Base-by-base conservation (phyloP, 2,113 vertebrate genomes). In the Zosterops japonicus region DNA sequence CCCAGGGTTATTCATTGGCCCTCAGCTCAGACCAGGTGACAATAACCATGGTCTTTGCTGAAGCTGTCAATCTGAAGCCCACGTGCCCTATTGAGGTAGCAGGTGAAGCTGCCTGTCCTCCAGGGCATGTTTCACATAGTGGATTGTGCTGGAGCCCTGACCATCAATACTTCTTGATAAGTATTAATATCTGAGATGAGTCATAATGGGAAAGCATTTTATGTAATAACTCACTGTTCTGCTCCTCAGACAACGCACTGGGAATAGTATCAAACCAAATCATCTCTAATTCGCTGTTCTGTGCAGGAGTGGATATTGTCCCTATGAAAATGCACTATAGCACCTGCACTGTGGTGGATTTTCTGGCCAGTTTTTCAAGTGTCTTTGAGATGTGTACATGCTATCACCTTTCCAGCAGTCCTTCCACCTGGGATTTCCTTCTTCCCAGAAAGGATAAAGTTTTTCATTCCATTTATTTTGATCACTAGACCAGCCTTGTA, bases 391-490 rank as follows among this genome's bases (percentile, higher is more conserved):
- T 57, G 11, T 31, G 2, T 59, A 29, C 9, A 2, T 76, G 59
- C 3, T 1, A 46, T 91, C 89, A 98, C 98, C 98, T 97, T 95
- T 98, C 98, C 98, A 98, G 90, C 94, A 98, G 77, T 96, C 90
- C 56, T 97, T 96, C 98, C 98, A 98, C 72, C 95, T 97, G 10
- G 95, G 61, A 56, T 98, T 98, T 20, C 96, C 98, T 47, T 94
- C 97, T 84, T 96, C 97, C 89, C 98, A 97, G 44, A 98, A 94
- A 23, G 99, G 99, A 89, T 99, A 99, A 89, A 99, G 97, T 29
- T 98, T 97, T 80, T 99, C 98, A 18, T 99, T 97, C 99, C 99
- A 99, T 2, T 97, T 93, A 42, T 98, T 99, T 91, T 98, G 98
- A 95, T 99, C 99, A 16, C 98, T 98, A 82, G 93, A 97, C 98